Base-by-base conservation (phyloP, 2,888 invertebrate species). In the Anoncus sp. region DNA sequence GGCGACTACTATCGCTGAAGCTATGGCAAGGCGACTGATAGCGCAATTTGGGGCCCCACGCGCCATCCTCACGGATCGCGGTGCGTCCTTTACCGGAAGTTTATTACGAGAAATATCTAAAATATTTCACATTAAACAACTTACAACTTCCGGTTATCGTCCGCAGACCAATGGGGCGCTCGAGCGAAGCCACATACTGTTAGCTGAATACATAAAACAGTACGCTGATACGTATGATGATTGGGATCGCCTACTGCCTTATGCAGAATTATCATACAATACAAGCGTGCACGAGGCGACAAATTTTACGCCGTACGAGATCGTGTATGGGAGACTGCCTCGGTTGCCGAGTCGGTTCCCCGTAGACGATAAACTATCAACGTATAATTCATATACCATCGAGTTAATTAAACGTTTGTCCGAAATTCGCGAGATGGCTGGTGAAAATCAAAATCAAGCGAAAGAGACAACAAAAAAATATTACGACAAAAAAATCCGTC, bases 181-280 rank as follows among this genome's bases (percentile, higher is more conserved):
- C 0, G 72, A 81, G 20, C 35, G 73, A n/a, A 77, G 69, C 7
- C 76, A 78, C 35, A 27, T 47, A 2, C 53, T 79, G 4, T 20
- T 78, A 9, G 43, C 62, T 0, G 80, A 77, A 27, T 81, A 59
- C 20, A 51, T 76, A 22, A 69, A 70, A n/a, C 70, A 73, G 1
- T 78, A 80, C 18, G 40, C 71, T 0, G 51, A 59, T 4, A 27
- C 66, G 9, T 71, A 67, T 9, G 69, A 75, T 18, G 76, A 82
- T 38, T 82, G 82, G 81, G 76, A 82, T 9, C 40, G 69, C 18
- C n/a, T 63, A 2, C 10, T 78, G 12, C 69, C 75, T 10, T 77
- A 67, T 20, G 79, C 77, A 2, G 76, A 72, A 40, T 55, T 81
- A 5, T 74, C 76, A 0, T 80, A 79, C 45, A 82, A 80, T 43